phyloP scores from a whole-genome alignment of 2,113 vertebrate genomes.

The Myiozetetes cayanensis region DNA sequence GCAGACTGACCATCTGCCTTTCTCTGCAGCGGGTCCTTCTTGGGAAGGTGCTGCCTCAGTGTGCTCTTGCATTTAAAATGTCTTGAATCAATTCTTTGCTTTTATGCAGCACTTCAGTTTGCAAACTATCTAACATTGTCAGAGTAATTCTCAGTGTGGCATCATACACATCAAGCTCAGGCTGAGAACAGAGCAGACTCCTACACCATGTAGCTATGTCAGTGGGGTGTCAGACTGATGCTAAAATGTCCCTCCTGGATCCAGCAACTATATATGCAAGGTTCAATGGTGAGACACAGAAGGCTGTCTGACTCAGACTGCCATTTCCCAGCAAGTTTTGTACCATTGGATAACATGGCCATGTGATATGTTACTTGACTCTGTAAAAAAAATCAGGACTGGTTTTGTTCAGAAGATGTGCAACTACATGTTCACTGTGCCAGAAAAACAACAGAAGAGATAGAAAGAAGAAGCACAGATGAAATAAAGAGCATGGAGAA shows the following conservation, averaged over 20 bases:
- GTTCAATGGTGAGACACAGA: not conserved
- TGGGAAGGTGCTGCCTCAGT: accelerated
- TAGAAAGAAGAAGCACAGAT: not conserved
- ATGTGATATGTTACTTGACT: not conserved
- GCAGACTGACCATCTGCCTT: accelerated
- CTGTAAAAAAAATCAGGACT: not conserved
- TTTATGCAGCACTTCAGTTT: not conserved
- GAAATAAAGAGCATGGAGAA: not conserved
- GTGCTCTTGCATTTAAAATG: not conserved
- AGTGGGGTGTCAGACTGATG: not conserved
- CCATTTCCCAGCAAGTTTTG: not conserved
- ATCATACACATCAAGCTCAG: not conserved
- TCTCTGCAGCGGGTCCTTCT: not conserved
- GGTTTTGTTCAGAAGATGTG: not conserved
- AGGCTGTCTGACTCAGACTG: not conserved
- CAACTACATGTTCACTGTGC: not conserved
- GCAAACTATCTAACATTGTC: not conserved
- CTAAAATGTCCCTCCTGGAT: not conserved
- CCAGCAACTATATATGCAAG: not conserved
- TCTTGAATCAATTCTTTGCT: not conserved
- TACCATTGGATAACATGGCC: not conserved
- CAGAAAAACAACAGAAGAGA: not conserved
- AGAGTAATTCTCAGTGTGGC: not conserved
- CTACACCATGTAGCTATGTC: not conserved
- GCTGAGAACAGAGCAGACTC: not conserved